phyloP scores from a whole-genome alignment of 1,140 invertebrate species.

The Apis florea region DNA sequence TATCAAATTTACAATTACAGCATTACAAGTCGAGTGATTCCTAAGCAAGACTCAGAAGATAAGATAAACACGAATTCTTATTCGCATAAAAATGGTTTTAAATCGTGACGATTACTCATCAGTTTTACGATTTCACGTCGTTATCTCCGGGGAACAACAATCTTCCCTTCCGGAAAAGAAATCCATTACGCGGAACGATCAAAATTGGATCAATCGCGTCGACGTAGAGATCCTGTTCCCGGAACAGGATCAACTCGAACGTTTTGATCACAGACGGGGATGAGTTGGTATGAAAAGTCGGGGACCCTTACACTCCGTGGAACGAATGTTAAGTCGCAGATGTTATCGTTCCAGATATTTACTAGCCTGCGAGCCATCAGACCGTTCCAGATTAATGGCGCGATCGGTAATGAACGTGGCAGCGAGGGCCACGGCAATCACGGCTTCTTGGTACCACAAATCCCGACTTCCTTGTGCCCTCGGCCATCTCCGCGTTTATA shows the following conservation, averaged over 20 bases:
- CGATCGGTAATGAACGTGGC: constrained; percentile 77
- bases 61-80: no score
- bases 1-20: no score
- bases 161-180: neutral
- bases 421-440: constrained; percentile 69
- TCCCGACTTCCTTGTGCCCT: constrained; percentile 62
- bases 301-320: constrained; percentile 41
- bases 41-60: no score
- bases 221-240: neutral
- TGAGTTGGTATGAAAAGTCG: constrained; percentile 61
- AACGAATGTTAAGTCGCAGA: constrained; percentile 68
- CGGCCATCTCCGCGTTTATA: constrained; percentile 30
- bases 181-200: neutral
- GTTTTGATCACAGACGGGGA: constrained; percentile 46
- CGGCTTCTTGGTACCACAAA: constrained; percentile 69
- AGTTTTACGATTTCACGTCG: no score
- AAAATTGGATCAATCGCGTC: neutral
- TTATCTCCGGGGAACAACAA: no score
- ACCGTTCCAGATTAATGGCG: constrained; percentile 73
- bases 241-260: neutral
- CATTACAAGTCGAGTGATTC: no score
- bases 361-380: constrained; percentile 69
- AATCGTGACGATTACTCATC: no score
- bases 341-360: constrained; percentile 74
- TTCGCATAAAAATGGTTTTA: no score